Evolutionary conservation across 2,113 vertebrate species (phyloP).

Genomic region (Sclerurus mexicanus): DNA sequence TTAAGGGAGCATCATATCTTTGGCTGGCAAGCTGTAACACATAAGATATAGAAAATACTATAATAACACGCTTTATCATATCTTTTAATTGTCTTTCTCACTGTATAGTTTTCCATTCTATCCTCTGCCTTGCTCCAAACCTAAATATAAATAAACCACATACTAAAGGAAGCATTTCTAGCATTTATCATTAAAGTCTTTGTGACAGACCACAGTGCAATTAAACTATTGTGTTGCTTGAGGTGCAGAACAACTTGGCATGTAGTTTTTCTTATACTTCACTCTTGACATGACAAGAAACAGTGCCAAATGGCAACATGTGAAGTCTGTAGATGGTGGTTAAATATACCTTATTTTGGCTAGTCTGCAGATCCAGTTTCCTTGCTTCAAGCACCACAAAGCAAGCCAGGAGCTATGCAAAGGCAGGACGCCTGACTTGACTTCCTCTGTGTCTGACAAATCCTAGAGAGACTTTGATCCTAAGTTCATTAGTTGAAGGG

Average conservation of each 20-base stretch:
- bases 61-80: slow-evolving; percentile 18
- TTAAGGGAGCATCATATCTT: background rate
- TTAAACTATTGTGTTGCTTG: slow-evolving; percentile 58
- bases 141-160: slow-evolving; percentile 25
- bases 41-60: background rate
- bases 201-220: slow-evolving; percentile 62
- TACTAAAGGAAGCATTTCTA: slow-evolving; percentile 60
- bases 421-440: background rate
- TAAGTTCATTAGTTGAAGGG: background rate
- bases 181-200: slow-evolving; percentile 50
- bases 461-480: background rate
- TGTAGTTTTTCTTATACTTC: slow-evolving; percentile 53
- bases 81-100: slow-evolving; percentile 50
- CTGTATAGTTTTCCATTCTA: slow-evolving; percentile 57
- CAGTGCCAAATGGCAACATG: background rate
- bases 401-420: background rate
- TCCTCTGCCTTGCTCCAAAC: slow-evolving; percentile 48
- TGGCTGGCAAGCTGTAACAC: background rate
- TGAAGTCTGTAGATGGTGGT: background rate
- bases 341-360: background rate
- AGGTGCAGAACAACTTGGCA: slow-evolving; percentile 48
- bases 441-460: background rate
- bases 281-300: background rate
- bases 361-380: background rate
- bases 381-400: background rate